Conservation (phyloP, 2,797 vertebrate genomes). For the Sebastes iracundus region DNA sequence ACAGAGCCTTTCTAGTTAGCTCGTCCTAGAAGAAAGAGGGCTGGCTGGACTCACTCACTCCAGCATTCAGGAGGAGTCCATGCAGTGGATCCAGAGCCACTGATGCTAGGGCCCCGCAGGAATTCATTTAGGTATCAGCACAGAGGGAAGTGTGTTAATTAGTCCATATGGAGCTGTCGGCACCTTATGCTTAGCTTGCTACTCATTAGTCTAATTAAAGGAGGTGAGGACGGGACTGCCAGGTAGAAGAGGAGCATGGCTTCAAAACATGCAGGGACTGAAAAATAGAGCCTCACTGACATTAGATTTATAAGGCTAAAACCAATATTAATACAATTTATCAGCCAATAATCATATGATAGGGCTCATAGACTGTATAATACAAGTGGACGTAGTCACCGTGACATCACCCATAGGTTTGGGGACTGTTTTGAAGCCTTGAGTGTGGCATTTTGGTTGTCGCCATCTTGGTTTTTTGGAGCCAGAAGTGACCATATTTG, state of each 20-base stretch:
- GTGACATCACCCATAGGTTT: too few species aligned
- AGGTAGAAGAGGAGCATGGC: neutral
- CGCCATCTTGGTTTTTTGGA: too few species aligned
- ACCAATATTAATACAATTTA: too few species aligned
- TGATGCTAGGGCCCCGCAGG: constrained; percentile 1
- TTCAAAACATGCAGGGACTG: neutral
- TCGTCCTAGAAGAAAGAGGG: neutral
- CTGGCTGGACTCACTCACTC: neutral
- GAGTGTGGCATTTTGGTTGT: too few species aligned
- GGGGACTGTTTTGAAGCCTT: too few species aligned
- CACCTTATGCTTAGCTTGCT: neutral
- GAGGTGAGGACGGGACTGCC: neutral
- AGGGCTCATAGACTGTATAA: too few species aligned
- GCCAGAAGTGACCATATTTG: too few species aligned
- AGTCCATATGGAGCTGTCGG: constrained; percentile 18
- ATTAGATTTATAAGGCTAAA: neutral
- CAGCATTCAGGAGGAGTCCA: neutral
- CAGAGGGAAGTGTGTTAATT: constrained; percentile 14
- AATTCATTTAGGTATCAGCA: constrained; percentile 43
- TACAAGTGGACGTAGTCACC: too few species aligned
- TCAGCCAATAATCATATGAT: too few species aligned
- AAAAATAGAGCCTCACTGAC: neutral
- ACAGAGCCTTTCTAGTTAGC: neutral
- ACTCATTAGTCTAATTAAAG: constrained; percentile 31
- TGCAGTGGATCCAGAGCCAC: constrained; percentile 5